phyloP scores from a whole-genome alignment of 1,140 invertebrate genomes.

The Ips nitidus region DNA sequence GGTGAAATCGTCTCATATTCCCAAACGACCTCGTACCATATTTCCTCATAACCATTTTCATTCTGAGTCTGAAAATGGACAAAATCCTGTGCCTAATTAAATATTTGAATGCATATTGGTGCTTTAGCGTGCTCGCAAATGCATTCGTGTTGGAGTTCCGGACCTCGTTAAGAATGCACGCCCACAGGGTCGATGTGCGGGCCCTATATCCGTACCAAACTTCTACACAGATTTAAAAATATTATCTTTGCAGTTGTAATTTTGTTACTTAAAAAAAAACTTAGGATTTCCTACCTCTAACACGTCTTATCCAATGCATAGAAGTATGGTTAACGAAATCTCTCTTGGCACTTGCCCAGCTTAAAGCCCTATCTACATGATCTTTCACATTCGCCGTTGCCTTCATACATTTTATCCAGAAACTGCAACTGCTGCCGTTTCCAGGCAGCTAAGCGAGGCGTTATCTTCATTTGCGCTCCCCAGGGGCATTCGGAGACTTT shows the following conservation, averaged over 20 bases:
- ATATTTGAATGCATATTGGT: slow-evolving; percentile 35
- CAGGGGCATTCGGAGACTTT: background rate
- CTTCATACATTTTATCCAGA: slow-evolving; percentile 16
- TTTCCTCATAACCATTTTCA: slow-evolving; percentile 31
- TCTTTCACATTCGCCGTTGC: slow-evolving; percentile 12
- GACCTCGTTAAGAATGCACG: slow-evolving; percentile 22
- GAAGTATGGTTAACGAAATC: slow-evolving; percentile 4
- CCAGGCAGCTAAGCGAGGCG: slow-evolving; percentile 40
- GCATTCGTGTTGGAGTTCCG: slow-evolving; percentile 15
- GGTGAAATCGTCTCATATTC: slow-evolving; percentile 21
- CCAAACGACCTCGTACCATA: slow-evolving; percentile 24
- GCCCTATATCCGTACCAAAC: too few relatives aligned
- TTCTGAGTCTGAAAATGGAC: slow-evolving; percentile 29
- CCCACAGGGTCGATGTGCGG: background rate
- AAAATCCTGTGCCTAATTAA: slow-evolving; percentile 35
- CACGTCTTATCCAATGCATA: background rate
- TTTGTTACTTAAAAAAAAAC: too few relatives aligned
- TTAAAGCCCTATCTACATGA: slow-evolving; percentile 10
- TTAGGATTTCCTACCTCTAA: background rate
- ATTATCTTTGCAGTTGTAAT: too few relatives aligned
- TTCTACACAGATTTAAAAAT: too few relatives aligned
- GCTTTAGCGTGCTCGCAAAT: slow-evolving; percentile 26
- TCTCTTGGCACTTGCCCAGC: slow-evolving; percentile 16
- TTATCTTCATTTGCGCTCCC: slow-evolving; percentile 45
- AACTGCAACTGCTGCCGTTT: slow-evolving; percentile 41